phyloP scores from a whole-genome alignment of 1,140 invertebrate species.

The Eumaeus atala region DNA sequence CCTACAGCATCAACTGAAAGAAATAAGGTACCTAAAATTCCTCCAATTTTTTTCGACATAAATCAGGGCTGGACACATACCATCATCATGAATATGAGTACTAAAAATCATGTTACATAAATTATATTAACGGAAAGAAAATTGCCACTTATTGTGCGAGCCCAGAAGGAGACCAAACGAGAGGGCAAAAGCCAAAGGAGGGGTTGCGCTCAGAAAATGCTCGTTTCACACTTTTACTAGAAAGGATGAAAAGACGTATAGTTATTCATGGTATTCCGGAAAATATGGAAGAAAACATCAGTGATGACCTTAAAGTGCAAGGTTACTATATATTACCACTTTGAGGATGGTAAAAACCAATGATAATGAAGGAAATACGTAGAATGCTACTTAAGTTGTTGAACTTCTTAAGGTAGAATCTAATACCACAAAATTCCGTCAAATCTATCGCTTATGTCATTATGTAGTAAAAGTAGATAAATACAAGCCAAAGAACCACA shows the following conservation, averaged over 20 bases:
- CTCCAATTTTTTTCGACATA: too few species aligned
- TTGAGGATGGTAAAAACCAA: not conserved
- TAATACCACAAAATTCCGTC: constrained; percentile 15
- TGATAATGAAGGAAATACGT: not conserved
- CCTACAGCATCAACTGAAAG: too few species aligned
- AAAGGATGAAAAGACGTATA: constrained; percentile 12
- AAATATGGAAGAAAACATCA: not conserved
- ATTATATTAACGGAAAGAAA: not conserved
- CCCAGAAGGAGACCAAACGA: not conserved
- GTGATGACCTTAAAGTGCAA: not conserved
- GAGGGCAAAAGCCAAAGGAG: too few species aligned
- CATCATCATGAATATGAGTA: too few species aligned
- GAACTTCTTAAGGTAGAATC: constrained; percentile 4
- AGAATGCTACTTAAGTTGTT: constrained; percentile 2
- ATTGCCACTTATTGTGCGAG: not conserved
- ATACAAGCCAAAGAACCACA: not conserved
- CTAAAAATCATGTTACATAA: not conserved
- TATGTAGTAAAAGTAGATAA: constrained; percentile 8
- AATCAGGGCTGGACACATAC: too few species aligned
- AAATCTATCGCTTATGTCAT: constrained; percentile 6
- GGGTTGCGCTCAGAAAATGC: constrained; percentile 6
- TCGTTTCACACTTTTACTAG: constrained; percentile 8
- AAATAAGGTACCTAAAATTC: too few species aligned
- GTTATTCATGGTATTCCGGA: constrained; percentile 7
- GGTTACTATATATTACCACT: constrained; percentile 1